These are phyloP conservation scores for Carpatolechia fugitivella DNA, from an alignment of 2,888 invertebrate genomes.

Conservation along the genomic window DNA sequence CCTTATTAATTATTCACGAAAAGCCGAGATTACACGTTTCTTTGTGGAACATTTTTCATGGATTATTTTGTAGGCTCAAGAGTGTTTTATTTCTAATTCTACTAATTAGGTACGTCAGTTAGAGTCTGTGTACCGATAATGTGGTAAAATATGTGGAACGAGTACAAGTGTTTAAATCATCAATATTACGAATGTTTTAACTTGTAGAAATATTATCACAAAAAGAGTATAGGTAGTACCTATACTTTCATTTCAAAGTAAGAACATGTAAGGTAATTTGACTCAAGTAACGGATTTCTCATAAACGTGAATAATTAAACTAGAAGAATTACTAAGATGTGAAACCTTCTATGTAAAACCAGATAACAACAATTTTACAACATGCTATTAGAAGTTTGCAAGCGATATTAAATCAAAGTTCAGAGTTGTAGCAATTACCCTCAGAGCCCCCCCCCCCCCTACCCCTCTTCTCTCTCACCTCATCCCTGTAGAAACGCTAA, in stretches of 20 bases:
- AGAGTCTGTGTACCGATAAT: no score
- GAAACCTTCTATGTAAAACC: background rate
- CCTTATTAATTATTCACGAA: background rate
- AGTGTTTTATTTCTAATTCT: background rate
- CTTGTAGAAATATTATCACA: no score
- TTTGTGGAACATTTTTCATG: background rate
- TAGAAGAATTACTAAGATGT: background rate
- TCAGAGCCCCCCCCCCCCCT: background rate
- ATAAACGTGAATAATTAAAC: no score
- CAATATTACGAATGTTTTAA: no score
- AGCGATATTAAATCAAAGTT: conserved; percentile 6
- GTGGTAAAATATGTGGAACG: no score
- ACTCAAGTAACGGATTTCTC: no score
- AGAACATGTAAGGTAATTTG: no score
- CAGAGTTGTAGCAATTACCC: conserved; percentile 1
- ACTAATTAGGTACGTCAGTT: no score
- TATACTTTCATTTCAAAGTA: no score
- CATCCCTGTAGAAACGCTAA: background rate
- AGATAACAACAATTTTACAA: background rate
- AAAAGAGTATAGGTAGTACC: no score
- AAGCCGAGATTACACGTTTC: background rate
- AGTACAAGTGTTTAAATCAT: no score
- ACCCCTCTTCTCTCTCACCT: background rate
- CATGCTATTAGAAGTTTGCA: background rate
- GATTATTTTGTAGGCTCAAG: background rate